These are phyloP conservation scores for Musca vetustissima DNA, from an alignment of 1,140 invertebrate genomes.

Conservation along the genomic window DNA sequence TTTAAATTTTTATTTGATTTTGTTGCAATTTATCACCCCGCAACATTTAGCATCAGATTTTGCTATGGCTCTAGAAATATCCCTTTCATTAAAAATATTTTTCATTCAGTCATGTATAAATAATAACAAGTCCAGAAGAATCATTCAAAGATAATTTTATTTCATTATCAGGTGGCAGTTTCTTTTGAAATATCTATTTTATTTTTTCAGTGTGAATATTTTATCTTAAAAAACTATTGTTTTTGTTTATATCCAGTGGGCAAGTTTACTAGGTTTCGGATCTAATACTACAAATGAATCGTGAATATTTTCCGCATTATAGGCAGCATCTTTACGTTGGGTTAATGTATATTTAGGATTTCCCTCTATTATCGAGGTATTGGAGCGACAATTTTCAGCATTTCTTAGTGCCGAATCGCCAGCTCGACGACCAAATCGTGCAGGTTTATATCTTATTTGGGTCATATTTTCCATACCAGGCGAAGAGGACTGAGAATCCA, in stretches of 20 bases:
- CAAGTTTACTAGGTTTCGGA: slow-evolving; percentile 44
- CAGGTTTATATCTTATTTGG: slow-evolving; percentile 33
- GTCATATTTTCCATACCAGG: slow-evolving; percentile 39
- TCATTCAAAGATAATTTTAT: background rate
- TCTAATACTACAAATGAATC: slow-evolving; percentile 49
- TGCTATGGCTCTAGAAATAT: too few relatives aligned
- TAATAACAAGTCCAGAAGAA: too few relatives aligned
- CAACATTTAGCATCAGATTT: too few relatives aligned
- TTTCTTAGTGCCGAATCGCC: slow-evolving; percentile 40
- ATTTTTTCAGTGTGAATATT: too few relatives aligned
- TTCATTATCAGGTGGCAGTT: background rate
- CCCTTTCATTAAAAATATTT: too few relatives aligned
- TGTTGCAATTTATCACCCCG: too few relatives aligned
- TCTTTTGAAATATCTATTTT: too few relatives aligned
- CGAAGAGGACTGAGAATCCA: background rate
- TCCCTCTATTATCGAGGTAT: slow-evolving; percentile 48
- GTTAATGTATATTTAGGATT: slow-evolving; percentile 48
- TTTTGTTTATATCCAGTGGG: slow-evolving; percentile 53
- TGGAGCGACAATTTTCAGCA: slow-evolving; percentile 42
- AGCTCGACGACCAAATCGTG: slow-evolving; percentile 45
- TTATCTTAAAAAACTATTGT: slow-evolving; percentile 48
- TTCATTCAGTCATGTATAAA: too few relatives aligned
- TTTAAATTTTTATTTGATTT: too few relatives aligned
- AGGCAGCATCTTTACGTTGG: slow-evolving; percentile 32
- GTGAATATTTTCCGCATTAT: slow-evolving; percentile 30